Percentiles rank a stretch among this genome's conserved stretches.
phyloP scores from a whole-genome alignment of 1,140 invertebrate species.

The Macrostomum lignano region DNA sequence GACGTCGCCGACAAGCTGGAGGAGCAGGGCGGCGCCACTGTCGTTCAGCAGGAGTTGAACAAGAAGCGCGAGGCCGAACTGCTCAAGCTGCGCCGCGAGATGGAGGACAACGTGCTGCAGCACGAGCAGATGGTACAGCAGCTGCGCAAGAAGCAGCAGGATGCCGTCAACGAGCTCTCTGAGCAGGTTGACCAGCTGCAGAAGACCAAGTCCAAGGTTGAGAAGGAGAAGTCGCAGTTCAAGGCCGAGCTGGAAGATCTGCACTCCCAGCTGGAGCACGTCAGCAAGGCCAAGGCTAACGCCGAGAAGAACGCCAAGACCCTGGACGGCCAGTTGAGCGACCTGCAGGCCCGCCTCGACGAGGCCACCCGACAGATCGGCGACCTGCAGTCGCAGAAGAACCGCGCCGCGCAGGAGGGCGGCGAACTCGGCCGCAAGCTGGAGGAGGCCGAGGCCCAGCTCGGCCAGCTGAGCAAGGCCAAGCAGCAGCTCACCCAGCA shows the following conservation, averaged over 20 bases:
- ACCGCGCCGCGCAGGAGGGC: conserved; percentile 49
- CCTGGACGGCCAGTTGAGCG: conserved; percentile 66
- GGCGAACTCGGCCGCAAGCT: conserved; percentile 58
- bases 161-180: conserved; percentile 68
- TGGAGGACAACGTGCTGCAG: conserved; percentile 91
- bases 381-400: conserved; percentile 18
- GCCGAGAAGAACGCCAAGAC: conserved; percentile 87
- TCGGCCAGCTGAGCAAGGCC: conserved; percentile 77
- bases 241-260: conserved; percentile 75
- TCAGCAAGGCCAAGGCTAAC: conserved; percentile 67
- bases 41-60: conserved; percentile 79
- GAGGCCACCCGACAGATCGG: conserved; percentile 37
- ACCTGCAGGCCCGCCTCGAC: conserved; percentile 72
- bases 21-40: conserved; percentile 90
- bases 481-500: conserved; percentile 75
- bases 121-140: conserved; percentile 74
- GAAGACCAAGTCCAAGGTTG: conserved; percentile 91
- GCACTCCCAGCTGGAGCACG: conserved; percentile 45
- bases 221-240: conserved; percentile 73
- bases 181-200: conserved; percentile 96
- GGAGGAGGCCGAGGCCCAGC: conserved; percentile 83
- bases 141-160: conserved; percentile 95
- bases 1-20: conserved; percentile 68
- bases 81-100: conserved; percentile 76
- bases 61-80: conserved; percentile 96